Conservation (phyloP, 37 sponge, comb jelly and placozoan genomes). For the Spongilla lacustris region DNA sequence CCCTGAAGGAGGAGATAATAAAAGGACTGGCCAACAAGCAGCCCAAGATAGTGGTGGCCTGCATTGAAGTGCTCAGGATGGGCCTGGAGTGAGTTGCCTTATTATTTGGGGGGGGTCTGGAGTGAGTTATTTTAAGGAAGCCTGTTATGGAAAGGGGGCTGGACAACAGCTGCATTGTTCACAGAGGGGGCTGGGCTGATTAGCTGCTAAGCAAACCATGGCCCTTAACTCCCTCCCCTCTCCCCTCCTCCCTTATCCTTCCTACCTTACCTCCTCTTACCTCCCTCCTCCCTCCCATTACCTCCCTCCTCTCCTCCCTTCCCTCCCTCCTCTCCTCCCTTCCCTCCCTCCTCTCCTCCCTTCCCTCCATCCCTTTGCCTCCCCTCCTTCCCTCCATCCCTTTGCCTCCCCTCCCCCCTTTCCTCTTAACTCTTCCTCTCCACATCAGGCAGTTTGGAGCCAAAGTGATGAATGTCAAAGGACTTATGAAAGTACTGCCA, state of each 20-base stretch:
- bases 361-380: too few species aligned
- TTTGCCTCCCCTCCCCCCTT: too few species aligned
- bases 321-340: too few species aligned
- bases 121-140: too few species aligned
- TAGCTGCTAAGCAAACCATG: neutral
- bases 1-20: constrained; percentile 72
- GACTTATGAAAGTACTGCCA: constrained; percentile 73
- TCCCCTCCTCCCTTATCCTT: too few species aligned
- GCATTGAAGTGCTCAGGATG: constrained; percentile 53
- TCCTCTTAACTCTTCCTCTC: neutral
- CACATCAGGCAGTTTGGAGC: constrained; percentile 83
- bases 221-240: too few species aligned
- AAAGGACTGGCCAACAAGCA: constrained; percentile 86
- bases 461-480: constrained; percentile 82
- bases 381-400: neutral
- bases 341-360: too few species aligned
- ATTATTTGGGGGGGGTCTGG: too few species aligned
- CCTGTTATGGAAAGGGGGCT: neutral
- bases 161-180: too few species aligned
- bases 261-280: too few species aligned
- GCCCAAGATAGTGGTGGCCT: constrained; percentile 92
- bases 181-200: neutral
- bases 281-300: too few species aligned
- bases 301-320: too few species aligned
- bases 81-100: constrained; percentile 72